Evolutionary conservation across 2,113 vertebrate genomes (phyloP), one percentile per base, ranked within the genome.

Genomic region (Peromyscus maniculatus): DNA sequence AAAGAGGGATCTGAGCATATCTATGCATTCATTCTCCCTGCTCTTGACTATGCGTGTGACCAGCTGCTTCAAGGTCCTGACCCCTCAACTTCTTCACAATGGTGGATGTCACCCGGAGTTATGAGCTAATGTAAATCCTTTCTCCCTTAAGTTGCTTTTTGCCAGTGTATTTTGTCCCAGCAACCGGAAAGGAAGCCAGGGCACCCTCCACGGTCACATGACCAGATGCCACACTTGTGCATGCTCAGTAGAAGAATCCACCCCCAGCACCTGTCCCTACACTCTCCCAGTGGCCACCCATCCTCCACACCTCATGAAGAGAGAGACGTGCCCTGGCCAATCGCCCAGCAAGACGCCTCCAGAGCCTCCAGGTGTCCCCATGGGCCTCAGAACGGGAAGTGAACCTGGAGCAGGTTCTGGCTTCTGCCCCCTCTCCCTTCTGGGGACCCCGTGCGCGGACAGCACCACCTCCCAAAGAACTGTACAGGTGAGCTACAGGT

Each of bases 371-470:
- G n/a, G 22, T 77, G 77, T 69, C 11, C 10, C 26, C 28, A 5
- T 3, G 0, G 57, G 84, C 1, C 57, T 66, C 43, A 15, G 26
- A 22, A n/a, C 24, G 10, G 36, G 22, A 78, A 39, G 0, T 7
- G 31, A 72, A 49, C 24, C 62, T 52, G 13, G 79, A 43, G 12
- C 10, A 10, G 28, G 71, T 21, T 24, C 43, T 89, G 57, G 36
- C 46, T 55, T 28, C 89, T 7, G 6, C 2, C 71, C 26, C 0
- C 3, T 3, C 16, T 55, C 66, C 66, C 0, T 1, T 3, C 13
- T 21, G 4, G 74, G 78, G 72, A 55, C 80, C 43, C 78, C 39
- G 49, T n/a, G 1, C 66, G 52, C 22, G 31, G 49, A 31, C 36
- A 19, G 36, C 52, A 59, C 55, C 36, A 43, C 1, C 1, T 43